Conservation (phyloP, 2,797 vertebrate genomes). For the Semaprochilodus insignis region DNA sequence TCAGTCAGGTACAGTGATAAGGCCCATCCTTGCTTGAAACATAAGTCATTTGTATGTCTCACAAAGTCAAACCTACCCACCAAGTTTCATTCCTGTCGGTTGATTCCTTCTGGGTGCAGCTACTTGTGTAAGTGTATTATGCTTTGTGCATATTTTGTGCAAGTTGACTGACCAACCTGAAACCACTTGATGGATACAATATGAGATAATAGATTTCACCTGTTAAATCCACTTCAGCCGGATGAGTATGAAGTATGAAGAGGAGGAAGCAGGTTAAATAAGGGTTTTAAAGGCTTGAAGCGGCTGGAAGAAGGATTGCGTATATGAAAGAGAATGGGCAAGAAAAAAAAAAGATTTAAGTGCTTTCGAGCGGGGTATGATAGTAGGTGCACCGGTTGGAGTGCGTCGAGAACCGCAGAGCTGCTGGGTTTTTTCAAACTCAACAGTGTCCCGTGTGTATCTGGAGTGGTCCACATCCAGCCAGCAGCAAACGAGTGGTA, state of each 20-base stretch:
- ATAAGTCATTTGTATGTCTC: no score
- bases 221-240: background rate
- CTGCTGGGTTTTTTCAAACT: conserved; percentile 1
- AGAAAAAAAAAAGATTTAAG: background rate
- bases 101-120: no score
- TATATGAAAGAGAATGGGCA: background rate
- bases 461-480: conserved; percentile 6
- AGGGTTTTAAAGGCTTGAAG: conserved; percentile 11
- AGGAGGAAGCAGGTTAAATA: conserved; percentile 1
- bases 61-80: no score
- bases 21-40: background rate
- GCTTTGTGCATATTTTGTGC: background rate
- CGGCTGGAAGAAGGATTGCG: background rate
- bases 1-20: no score
- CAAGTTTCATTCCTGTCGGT: no score
- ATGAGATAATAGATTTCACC: conserved; percentile 4
- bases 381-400: background rate
- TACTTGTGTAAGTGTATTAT: no score
- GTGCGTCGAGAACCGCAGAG: conserved; percentile 1
- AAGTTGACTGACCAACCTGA: background rate
- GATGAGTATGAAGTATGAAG: conserved; percentile 14
- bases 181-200: background rate
- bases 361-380: background rate
- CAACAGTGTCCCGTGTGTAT: conserved; percentile 2
- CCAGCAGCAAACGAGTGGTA: conserved; percentile 4